Evolutionary conservation across 2,888 invertebrate genomes (phyloP).

Genomic region (Athrips mouffetella): DNA sequence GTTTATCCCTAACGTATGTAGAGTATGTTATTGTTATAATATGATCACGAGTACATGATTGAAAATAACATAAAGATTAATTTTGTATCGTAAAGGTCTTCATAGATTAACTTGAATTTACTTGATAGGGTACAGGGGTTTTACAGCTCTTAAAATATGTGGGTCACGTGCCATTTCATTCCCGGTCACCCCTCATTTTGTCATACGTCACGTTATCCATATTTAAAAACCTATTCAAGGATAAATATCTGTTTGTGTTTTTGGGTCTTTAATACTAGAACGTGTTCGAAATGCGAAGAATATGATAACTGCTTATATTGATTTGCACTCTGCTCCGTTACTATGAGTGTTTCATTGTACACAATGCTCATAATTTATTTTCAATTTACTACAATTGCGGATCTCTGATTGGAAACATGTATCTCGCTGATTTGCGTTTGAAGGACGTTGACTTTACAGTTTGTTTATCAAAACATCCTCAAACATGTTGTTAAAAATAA

Average conservation of each 20-base stretch:
- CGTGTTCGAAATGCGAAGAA: conserved; percentile 24
- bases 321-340: not conserved
- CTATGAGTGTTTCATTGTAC: not conserved
- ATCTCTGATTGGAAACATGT: not conserved
- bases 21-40: too few species aligned
- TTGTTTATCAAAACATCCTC: not conserved
- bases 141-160: conserved; percentile 36
- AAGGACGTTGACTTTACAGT: not conserved
- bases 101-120: not conserved
- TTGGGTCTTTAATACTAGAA: conserved; percentile 23
- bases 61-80: not conserved
- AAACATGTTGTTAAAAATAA: not conserved
- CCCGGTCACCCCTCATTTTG: conserved; percentile 25
- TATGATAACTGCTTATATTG: not conserved
- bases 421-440: not conserved
- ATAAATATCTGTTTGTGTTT: conserved; percentile 23
- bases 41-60: too few species aligned
- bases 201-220: conserved; percentile 24
- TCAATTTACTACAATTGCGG: not conserved
- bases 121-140: conserved; percentile 17
- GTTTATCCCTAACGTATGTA: too few species aligned
- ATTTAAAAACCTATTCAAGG: conserved; percentile 23
- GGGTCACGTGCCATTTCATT: conserved; percentile 43
- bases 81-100: not conserved
- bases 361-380: not conserved